Percentiles rank a stretch among this genome's conserved stretches.
These are phyloP conservation scores for Tetranychus piercei DNA, from an alignment of 2,888 invertebrate species.

Conservation along the genomic window DNA sequence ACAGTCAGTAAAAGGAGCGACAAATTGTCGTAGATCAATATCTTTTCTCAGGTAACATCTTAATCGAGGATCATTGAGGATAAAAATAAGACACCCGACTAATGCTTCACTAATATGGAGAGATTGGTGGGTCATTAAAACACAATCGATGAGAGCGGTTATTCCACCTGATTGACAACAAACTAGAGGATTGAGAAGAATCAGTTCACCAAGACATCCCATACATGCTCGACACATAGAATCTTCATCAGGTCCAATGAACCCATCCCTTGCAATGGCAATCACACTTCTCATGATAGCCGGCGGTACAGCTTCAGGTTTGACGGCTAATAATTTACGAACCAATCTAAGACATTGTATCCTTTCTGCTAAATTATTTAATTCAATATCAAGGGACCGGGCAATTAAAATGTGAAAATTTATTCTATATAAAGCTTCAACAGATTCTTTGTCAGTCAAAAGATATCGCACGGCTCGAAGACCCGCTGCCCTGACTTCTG, in stretches of 20 bases:
- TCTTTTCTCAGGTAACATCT: slow-evolving; percentile 55
- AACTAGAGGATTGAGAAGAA: slow-evolving; percentile 59
- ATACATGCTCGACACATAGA: slow-evolving; percentile 62
- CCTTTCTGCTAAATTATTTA: slow-evolving; percentile 60
- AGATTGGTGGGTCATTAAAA: slow-evolving; percentile 37
- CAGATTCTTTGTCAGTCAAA: slow-evolving; percentile 54
- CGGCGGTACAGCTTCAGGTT: slow-evolving; percentile 50
- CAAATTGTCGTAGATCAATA: slow-evolving; percentile 53
- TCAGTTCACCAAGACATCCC: slow-evolving; percentile 70
- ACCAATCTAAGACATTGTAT: slow-evolving; percentile 75
- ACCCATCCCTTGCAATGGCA: slow-evolving; percentile 56
- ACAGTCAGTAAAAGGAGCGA: slow-evolving; percentile 83
- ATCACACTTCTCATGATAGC: slow-evolving; percentile 60
- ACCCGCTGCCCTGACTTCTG: slow-evolving; percentile 71
- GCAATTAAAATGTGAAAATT: slow-evolving; percentile 66
- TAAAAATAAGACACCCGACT: slow-evolving; percentile 62
- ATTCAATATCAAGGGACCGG: slow-evolving; percentile 68
- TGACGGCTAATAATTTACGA: slow-evolving; percentile 46
- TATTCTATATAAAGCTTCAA: slow-evolving; percentile 56
- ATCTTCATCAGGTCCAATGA: slow-evolving; percentile 52
- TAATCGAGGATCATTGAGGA: slow-evolving; percentile 64
- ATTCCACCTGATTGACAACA: slow-evolving; percentile 50
- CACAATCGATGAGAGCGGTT: slow-evolving; percentile 53
- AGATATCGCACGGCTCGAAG: slow-evolving; percentile 69
- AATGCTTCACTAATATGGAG: slow-evolving; percentile 47